These are phyloP conservation scores for Lasiurus borealis DNA, from an alignment of 2,113 vertebrate genomes.

Conservation along the genomic window DNA sequence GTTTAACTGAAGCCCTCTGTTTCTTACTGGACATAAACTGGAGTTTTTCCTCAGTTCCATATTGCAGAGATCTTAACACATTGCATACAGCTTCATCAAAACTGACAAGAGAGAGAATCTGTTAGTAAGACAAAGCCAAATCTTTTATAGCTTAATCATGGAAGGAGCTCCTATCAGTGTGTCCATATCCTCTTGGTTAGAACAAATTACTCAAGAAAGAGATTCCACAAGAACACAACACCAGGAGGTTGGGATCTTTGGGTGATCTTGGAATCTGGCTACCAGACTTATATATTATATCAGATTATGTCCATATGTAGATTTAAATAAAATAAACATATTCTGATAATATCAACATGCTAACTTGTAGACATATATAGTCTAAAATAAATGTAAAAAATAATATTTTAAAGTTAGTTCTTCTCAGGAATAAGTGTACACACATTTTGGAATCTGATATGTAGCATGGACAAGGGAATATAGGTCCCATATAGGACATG, in stretches of 20 bases:
- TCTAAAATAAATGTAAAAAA: neutral
- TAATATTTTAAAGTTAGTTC: conserved; percentile 24
- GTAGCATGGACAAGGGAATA: neutral
- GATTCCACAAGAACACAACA: neutral
- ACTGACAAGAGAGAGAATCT: neutral
- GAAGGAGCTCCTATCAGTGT: neutral
- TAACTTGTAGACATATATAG: neutral
- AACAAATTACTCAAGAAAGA: neutral
- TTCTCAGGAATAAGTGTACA: neutral
- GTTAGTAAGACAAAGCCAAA: neutral
- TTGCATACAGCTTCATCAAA: neutral
- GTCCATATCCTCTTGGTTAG: neutral
- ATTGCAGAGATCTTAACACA: neutral
- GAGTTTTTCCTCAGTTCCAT: neutral
- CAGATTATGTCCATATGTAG: neutral
- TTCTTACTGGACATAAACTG: accelerated
- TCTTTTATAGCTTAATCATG: neutral
- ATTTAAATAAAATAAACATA: conserved; percentile 34
- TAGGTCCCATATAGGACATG: neutral
- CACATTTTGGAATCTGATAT: neutral
- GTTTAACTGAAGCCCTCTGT: neutral
- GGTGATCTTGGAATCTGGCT: neutral
- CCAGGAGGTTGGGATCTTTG: neutral
- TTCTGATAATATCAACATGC: neutral
- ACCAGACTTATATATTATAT: neutral